Evolutionary conservation across 2,113 vertebrate species (phyloP).

Genomic region (Datnioides undecimradiatus): DNA sequence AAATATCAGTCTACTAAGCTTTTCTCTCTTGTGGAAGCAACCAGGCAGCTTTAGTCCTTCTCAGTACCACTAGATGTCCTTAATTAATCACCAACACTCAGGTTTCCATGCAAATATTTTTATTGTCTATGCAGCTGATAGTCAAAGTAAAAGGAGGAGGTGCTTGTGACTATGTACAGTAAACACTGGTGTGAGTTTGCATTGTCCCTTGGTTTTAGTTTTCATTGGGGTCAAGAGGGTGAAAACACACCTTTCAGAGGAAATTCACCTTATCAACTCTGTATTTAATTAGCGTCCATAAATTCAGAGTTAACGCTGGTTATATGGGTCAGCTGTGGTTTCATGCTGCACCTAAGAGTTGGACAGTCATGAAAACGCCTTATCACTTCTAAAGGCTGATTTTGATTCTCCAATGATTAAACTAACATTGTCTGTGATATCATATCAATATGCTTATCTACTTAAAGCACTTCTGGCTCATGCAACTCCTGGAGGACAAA

Average conservation of each 20-base stretch:
- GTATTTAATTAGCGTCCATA: conserved; percentile 8
- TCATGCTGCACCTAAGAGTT: neutral
- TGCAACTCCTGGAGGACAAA: neutral
- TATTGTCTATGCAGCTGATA: neutral
- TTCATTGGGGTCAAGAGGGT: neutral
- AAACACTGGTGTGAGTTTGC: neutral
- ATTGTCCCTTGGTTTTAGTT: neutral
- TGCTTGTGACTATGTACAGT: neutral
- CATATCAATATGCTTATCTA: neutral
- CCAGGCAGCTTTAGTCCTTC: neutral
- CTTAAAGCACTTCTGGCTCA: neutral
- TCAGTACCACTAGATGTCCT: conserved; percentile 57
- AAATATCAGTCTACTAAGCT: neutral
- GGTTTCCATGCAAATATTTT: neutral
- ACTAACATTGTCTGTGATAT: neutral
- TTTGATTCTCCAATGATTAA: neutral
- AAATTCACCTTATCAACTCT: conserved; percentile 15
- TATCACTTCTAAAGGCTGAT: conserved; percentile 1
- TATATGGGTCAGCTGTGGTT: neutral
- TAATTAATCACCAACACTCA: conserved; percentile 15
- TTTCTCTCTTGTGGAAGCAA: neutral
- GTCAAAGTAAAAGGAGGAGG: neutral
- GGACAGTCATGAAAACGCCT: neutral
- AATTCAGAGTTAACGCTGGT: neutral
- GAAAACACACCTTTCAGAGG: neutral